A percentile compares a stretch with the other conserved stretches of the same genome.
Conservation (phyloP, 2,888 invertebrate species). For the Catocala nupta region DNA sequence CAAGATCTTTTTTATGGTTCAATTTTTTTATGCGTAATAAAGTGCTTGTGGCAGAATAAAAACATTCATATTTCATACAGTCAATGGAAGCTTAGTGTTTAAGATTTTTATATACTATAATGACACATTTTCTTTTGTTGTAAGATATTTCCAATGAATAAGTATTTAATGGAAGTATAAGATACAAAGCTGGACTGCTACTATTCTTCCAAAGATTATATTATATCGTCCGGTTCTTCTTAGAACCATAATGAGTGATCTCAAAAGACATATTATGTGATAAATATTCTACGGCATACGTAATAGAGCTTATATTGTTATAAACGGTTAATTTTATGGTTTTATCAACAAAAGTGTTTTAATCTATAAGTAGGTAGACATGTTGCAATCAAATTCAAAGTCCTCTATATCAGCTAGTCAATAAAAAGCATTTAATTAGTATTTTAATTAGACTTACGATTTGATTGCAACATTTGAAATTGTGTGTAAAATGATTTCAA, state of each 20-base stretch:
- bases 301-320: conserved; percentile 47
- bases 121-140: too few species aligned
- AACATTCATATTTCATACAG: too few species aligned
- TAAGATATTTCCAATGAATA: too few species aligned
- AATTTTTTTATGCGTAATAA: too few species aligned
- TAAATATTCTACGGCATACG: conserved; percentile 35
- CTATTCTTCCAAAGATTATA: background rate
- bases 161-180: background rate
- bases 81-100: too few species aligned
- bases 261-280: conserved; percentile 21
- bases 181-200: conserved; percentile 7
- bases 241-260: conserved; percentile 16
- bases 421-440: conserved; percentile 4
- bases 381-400: conserved; percentile 19
- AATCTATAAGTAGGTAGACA: background rate
- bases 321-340: background rate
- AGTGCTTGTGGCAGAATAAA: too few species aligned
- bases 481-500: conserved; percentile 21
- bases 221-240: conserved; percentile 12
- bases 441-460: background rate
- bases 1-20: too few species aligned
- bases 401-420: conserved; percentile 18
- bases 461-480: conserved; percentile 20
- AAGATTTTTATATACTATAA: too few species aligned
- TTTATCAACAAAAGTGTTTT: conserved; percentile 1